These are phyloP conservation scores for Sthenelais limicola DNA, from an alignment of 2,888 invertebrate genomes.

Conservation along the genomic window DNA sequence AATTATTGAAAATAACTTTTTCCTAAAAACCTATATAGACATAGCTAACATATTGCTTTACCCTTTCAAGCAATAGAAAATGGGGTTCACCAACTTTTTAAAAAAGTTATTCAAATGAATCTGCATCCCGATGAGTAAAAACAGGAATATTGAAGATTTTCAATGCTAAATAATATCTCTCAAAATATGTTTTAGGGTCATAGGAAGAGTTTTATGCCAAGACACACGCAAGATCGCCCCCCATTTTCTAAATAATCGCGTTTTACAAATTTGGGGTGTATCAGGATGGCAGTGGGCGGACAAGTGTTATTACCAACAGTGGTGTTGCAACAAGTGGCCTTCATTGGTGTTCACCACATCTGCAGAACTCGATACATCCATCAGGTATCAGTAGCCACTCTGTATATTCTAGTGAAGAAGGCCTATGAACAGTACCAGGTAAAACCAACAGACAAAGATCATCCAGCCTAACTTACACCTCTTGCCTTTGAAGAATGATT, in stretches of 20 bases:
- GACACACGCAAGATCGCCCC: too few species aligned
- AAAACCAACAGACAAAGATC: background rate
- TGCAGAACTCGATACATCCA: conserved; percentile 38
- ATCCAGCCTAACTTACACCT: background rate
- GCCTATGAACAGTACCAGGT: conserved; percentile 3
- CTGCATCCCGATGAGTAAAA: background rate
- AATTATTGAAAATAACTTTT: too few species aligned
- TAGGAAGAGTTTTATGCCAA: too few species aligned
- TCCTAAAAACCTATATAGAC: too few species aligned
- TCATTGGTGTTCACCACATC: too few species aligned
- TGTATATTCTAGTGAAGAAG: conserved; percentile 26
- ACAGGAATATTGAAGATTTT: too few species aligned
- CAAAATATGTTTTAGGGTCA: too few species aligned
- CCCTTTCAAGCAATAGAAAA: too few species aligned
- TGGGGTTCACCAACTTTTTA: too few species aligned
- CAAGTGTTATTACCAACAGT: conserved; percentile 26
- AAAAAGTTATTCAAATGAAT: background rate
- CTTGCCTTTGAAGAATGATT: conserved; percentile 37
- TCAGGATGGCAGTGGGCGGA: conserved; percentile 44
- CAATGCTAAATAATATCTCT: too few species aligned
- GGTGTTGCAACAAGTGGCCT: conserved; percentile 22
- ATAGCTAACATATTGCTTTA: too few species aligned
- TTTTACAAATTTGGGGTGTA: conserved; percentile 23
- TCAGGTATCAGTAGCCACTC: conserved; percentile 26
- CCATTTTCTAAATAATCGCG: too few species aligned